These are phyloP conservation scores for Scomber colias DNA, from an alignment of 2,113 vertebrate genomes.

Conservation along the genomic window DNA sequence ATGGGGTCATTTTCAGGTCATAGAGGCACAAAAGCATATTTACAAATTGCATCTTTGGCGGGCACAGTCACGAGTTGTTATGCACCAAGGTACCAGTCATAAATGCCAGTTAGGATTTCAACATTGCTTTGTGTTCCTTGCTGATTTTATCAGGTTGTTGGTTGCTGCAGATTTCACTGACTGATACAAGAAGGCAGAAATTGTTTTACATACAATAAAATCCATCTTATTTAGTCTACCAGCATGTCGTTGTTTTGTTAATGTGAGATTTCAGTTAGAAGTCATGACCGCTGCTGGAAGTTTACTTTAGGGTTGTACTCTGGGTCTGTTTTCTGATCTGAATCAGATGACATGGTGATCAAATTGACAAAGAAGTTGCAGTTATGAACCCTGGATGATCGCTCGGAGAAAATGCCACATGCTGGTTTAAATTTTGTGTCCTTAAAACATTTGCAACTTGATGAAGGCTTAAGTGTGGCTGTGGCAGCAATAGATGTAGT, in stretches of 20 bases:
- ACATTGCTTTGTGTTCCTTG: constrained; percentile 31
- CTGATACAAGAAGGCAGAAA: constrained; percentile 54
- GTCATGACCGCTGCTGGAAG: constrained; percentile 10
- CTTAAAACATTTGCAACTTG: too few species aligned
- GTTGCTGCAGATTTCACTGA: constrained; percentile 43
- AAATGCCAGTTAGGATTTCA: constrained; percentile 40
- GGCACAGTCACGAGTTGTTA: constrained; percentile 16
- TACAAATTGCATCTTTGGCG: constrained; percentile 22
- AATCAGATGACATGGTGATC: not conserved
- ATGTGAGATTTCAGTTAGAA: constrained; percentile 14
- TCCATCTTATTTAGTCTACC: constrained; percentile 68
- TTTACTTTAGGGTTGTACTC: constrained; percentile 31
- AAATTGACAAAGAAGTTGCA: too few species aligned
- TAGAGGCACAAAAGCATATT: not conserved
- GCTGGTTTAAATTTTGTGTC: too few species aligned
- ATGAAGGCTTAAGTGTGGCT: too few species aligned
- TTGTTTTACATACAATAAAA: constrained; percentile 48
- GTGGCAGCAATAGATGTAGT: too few species aligned
- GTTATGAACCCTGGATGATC: too few species aligned
- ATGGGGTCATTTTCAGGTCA: constrained; percentile 11
- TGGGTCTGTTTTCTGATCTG: constrained; percentile 29
- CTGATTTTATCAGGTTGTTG: constrained; percentile 54
- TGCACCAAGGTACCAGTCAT: constrained; percentile 7
- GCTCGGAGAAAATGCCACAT: too few species aligned
- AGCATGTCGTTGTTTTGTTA: constrained; percentile 43